A percentile compares a stretch with the other conserved stretches of the same genome.
These are phyloP conservation scores for Eleutherodactylus coqui DNA, from an alignment of 2,797 vertebrate genomes.

Conservation along the genomic window DNA sequence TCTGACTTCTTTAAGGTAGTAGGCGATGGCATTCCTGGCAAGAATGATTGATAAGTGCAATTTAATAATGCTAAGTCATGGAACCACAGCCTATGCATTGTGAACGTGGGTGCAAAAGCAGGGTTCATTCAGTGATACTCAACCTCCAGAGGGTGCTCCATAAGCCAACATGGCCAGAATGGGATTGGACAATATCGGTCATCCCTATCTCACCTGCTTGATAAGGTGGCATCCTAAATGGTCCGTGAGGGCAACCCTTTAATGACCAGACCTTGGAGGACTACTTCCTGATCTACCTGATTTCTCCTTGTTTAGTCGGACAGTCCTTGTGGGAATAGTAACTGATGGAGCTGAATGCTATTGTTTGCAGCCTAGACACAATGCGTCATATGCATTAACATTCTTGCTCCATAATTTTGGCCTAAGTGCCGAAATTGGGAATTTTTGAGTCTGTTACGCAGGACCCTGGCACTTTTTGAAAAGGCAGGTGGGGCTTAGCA, in stretches of 20 bases:
- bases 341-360: too few species aligned
- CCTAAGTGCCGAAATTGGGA: too few species aligned
- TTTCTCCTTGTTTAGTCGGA: background rate
- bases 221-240: background rate
- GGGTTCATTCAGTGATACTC: constrained; percentile 64
- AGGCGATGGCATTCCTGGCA: constrained; percentile 93
- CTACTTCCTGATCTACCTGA: background rate
- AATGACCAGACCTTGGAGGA: background rate
- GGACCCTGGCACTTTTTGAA: too few species aligned
- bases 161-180: constrained; percentile 3
- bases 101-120: constrained; percentile 76
- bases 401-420: too few species aligned
- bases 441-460: too few species aligned
- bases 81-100: constrained; percentile 77
- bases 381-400: too few species aligned
- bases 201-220: background rate
- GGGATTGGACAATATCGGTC: background rate
- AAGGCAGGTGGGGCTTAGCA: too few species aligned
- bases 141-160: constrained; percentile 26
- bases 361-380: too few species aligned
- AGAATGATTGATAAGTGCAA: constrained; percentile 89
- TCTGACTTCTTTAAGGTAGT: constrained; percentile 95
- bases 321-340: background rate
- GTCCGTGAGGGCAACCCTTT: background rate
- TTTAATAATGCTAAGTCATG: constrained; percentile 86